These are phyloP conservation scores for Andricus curvator DNA, from an alignment of 2,888 invertebrate genomes.

Conservation along the genomic window DNA sequence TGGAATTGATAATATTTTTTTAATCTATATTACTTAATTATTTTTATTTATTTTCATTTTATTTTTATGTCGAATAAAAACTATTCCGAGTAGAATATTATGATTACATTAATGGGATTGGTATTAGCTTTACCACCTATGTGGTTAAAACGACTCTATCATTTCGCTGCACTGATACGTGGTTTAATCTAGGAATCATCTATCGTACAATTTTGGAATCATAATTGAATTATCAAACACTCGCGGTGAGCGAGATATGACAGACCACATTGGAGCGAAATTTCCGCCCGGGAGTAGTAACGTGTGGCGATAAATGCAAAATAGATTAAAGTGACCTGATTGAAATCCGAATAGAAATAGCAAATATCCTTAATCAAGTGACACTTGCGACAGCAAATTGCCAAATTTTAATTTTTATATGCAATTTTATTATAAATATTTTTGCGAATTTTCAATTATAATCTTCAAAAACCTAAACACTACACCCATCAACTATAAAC, in stretches of 20 bases:
- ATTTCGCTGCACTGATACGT: not conserved
- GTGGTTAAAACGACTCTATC: not conserved
- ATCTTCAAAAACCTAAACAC: too few species aligned
- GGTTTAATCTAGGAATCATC: slow-evolving; percentile 15
- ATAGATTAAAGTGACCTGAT: slow-evolving; percentile 6
- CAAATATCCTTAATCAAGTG: not conserved
- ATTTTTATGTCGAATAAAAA: not conserved
- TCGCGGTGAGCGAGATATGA: slow-evolving; percentile 20
- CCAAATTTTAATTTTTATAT: too few species aligned
- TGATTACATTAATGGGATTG: not conserved
- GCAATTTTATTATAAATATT: too few species aligned
- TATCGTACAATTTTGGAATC: slow-evolving; percentile 16
- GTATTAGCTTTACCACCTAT: too few species aligned
- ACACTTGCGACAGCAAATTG: not conserved
- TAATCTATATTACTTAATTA: not conserved
- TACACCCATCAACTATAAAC: too few species aligned
- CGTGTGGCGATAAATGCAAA: slow-evolving; percentile 23
- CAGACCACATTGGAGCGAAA: slow-evolving; percentile 18
- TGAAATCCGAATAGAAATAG: slow-evolving; percentile 1
- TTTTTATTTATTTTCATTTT: not conserved
- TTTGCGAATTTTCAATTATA: too few species aligned
- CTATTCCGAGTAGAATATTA: not conserved
- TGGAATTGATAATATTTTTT: too few species aligned
- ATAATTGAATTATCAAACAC: slow-evolving; percentile 19
- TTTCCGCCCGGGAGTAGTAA: slow-evolving; percentile 6